Evolutionary conservation across 2,113 vertebrate species (phyloP).

Genomic region (Elgaria multicarinata): DNA sequence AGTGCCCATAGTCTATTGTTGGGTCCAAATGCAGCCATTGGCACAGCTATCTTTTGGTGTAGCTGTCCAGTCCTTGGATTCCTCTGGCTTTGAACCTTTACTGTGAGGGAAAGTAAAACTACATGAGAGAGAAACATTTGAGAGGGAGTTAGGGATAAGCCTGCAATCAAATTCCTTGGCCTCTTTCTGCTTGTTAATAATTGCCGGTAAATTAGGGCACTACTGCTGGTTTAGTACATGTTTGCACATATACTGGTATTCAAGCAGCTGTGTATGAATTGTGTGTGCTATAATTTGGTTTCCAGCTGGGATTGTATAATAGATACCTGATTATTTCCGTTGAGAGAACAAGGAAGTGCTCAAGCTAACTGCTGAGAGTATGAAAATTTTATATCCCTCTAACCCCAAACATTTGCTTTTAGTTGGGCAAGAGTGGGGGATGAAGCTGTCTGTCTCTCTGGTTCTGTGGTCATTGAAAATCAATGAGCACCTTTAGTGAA

Average conservation of each 20-base stretch:
- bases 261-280: constrained; percentile 7
- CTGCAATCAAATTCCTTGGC: neutral
- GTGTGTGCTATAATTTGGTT: constrained; percentile 3
- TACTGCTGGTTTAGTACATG: neutral
- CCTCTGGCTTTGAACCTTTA: neutral
- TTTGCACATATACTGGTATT: neutral
- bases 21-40: neutral
- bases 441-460: neutral
- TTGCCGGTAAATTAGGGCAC: neutral
- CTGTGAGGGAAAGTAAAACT: neutral
- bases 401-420: neutral
- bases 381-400: neutral
- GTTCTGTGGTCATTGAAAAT: neutral
- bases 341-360: constrained; percentile 7
- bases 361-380: neutral
- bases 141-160: neutral
- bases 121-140: neutral
- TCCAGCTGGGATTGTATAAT: neutral
- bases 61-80: neutral
- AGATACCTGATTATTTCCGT: constrained; percentile 27
- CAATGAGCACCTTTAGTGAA: neutral
- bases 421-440: neutral
- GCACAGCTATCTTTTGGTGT: neutral
- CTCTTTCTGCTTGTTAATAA: constrained; percentile 16
- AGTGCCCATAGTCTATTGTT: neutral